phyloP scores from a whole-genome alignment of 2,797 vertebrate species.

The Sebastes trivittatus region DNA sequence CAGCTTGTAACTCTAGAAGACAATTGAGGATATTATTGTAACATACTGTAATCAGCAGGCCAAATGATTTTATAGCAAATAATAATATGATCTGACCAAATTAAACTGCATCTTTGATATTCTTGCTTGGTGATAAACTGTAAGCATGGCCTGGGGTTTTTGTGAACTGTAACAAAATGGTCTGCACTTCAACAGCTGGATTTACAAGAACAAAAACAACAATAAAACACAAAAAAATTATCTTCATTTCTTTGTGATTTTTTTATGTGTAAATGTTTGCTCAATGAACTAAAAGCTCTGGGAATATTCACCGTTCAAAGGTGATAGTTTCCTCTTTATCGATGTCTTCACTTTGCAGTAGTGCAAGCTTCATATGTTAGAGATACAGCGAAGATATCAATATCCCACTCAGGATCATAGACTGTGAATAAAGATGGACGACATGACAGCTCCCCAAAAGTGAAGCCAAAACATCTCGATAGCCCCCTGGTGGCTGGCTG shows the following conservation, averaged over 20 bases:
- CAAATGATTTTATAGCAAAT: neutral
- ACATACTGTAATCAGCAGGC: too few species aligned
- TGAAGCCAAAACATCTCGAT: too few species aligned
- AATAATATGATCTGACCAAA: neutral
- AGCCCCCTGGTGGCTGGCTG: too few species aligned
- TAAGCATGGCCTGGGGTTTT: neutral
- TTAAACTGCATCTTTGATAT: neutral
- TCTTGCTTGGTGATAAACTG: neutral
- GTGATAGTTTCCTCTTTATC: accelerated
- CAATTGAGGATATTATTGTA: neutral
- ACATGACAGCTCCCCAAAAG: too few species aligned
- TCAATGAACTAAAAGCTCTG: neutral
- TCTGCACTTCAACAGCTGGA: neutral
- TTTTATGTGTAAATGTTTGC: neutral
- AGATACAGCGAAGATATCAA: neutral
- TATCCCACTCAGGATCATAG: neutral
- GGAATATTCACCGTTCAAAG: neutral
- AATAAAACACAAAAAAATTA: constrained; percentile 3
- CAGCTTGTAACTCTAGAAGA: neutral
- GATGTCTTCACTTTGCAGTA: neutral
- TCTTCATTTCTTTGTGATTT: neutral
- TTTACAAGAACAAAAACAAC: neutral
- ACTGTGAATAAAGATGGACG: too few species aligned
- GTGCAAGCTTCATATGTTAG: neutral
- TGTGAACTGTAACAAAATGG: neutral